Percentiles rank a stretch among this genome's conserved stretches.
Evolutionary conservation across 2,888 invertebrate species (phyloP).

Genomic region (Saturnia pavonia): DNA sequence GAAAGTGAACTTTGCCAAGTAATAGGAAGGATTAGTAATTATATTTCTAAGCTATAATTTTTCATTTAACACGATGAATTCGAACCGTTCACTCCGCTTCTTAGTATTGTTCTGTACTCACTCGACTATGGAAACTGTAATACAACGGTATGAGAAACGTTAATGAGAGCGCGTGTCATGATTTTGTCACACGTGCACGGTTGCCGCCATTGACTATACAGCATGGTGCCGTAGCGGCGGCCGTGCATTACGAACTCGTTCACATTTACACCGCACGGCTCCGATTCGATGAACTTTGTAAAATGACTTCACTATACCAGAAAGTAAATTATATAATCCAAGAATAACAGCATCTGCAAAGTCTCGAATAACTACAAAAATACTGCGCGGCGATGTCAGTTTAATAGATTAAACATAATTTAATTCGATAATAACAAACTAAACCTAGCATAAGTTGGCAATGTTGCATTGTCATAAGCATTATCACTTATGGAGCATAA

Average conservation of each 20-base stretch:
- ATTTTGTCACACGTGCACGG: neutral
- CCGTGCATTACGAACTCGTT: neutral
- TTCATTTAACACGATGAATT: neutral
- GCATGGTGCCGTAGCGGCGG: neutral
- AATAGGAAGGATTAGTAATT: neutral
- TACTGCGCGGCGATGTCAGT: neutral
- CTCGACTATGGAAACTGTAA: constrained; percentile 10
- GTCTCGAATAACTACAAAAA: neutral
- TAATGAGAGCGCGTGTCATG: neutral
- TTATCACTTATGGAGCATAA: neutral
- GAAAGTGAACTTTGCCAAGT: neutral
- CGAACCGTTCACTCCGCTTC: constrained; percentile 2
- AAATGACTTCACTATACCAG: neutral
- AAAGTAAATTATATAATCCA: neutral
- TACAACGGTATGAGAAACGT: neutral
- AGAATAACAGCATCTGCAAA: neutral
- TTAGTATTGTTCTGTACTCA: neutral
- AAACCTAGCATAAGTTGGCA: neutral
- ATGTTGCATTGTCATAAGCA: neutral
- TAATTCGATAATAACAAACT: neutral
- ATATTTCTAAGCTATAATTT: neutral
- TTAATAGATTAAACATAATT: neutral
- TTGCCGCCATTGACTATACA: neutral
- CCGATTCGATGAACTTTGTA: neutral
- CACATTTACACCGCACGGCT: neutral